These are phyloP conservation scores for Poeciliopsis turneri DNA, from an alignment of 2,797 vertebrate species.

Conservation along the genomic window DNA sequence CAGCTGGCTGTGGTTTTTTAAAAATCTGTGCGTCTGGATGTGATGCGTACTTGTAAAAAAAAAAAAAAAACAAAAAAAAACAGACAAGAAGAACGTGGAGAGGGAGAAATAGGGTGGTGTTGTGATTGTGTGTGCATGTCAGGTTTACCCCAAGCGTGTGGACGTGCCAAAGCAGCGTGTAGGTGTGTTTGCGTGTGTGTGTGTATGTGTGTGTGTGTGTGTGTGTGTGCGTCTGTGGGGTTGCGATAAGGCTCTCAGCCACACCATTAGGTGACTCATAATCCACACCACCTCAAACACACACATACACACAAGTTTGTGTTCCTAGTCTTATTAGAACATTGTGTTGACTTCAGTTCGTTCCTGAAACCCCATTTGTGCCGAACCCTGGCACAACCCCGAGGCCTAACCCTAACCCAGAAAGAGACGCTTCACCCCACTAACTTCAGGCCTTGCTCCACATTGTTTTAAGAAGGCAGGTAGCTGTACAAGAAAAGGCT, in stretches of 20 bases:
- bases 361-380: background rate
- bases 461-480: background rate
- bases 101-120: conserved; percentile 6
- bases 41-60: conserved; percentile 45
- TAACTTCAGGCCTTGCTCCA: background rate
- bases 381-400: background rate
- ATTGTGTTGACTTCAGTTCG: background rate
- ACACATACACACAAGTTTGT: conserved; percentile 20
- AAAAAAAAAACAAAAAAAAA: background rate
- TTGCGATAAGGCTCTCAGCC: conserved; percentile 82
- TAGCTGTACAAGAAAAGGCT: background rate
- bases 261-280: conserved; percentile 81
- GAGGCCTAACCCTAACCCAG: background rate
- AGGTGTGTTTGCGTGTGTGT: conserved; percentile 66
- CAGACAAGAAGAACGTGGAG: conserved; percentile 17
- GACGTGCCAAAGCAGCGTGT: conserved; percentile 66
- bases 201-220: conserved; percentile 51
- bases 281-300: conserved; percentile 61
- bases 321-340: conserved; percentile 4
- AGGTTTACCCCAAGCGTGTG: conserved; percentile 60
- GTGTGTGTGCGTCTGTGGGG: conserved; percentile 75
- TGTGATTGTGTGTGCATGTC: conserved; percentile 53
- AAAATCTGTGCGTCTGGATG: conserved; percentile 43
- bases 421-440: background rate
- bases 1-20: conserved; percentile 61